A percentile compares a stretch with the other conserved stretches of the same genome.
Evolutionary conservation across 1,140 invertebrate species (phyloP).

Genomic region (Streblospio benedicti): DNA sequence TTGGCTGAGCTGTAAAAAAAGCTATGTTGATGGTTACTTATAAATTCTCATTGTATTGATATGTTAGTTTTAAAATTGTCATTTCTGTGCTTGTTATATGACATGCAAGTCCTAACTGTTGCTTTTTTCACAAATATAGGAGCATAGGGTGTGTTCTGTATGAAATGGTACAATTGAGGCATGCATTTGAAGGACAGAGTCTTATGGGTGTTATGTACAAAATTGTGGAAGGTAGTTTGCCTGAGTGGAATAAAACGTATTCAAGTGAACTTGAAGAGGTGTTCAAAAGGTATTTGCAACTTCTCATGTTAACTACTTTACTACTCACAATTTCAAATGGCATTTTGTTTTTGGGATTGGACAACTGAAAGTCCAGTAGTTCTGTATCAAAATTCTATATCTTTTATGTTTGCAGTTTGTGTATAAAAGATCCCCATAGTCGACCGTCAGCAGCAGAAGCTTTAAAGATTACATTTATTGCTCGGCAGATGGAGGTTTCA

Average conservation of each 20-base stretch:
- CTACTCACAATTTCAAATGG: neutral
- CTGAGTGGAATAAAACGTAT: slow-evolving; percentile 38
- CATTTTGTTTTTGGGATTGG: neutral
- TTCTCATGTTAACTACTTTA: neutral
- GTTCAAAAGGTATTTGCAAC: slow-evolving; percentile 39
- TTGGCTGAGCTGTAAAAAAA: neutral
- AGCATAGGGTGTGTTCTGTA: slow-evolving; percentile 47
- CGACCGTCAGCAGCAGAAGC: slow-evolving; percentile 42
- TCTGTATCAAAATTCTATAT: neutral
- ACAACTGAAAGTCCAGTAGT: neutral
- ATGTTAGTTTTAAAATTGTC: neutral
- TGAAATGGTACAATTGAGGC: slow-evolving; percentile 48
- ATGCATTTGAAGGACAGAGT: slow-evolving; percentile 51
- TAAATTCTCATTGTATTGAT: neutral
- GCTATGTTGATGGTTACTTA: neutral
- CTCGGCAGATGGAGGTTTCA: slow-evolving; percentile 34
- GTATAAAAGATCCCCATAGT: slow-evolving; percentile 39
- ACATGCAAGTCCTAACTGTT: no score
- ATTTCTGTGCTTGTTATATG: slow-evolving; percentile 41
- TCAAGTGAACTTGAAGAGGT: slow-evolving; percentile 36
- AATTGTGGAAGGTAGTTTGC: slow-evolving; percentile 42
- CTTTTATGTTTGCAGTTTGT: slow-evolving; percentile 28
- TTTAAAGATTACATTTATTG: slow-evolving; percentile 34
- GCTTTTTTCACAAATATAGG: no score
- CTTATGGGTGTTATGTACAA: slow-evolving; percentile 49